A percentile compares a stretch with the other conserved stretches of the same genome.
Conservation (phyloP, 2,797 vertebrate genomes). For the Serranus cabrilla region DNA sequence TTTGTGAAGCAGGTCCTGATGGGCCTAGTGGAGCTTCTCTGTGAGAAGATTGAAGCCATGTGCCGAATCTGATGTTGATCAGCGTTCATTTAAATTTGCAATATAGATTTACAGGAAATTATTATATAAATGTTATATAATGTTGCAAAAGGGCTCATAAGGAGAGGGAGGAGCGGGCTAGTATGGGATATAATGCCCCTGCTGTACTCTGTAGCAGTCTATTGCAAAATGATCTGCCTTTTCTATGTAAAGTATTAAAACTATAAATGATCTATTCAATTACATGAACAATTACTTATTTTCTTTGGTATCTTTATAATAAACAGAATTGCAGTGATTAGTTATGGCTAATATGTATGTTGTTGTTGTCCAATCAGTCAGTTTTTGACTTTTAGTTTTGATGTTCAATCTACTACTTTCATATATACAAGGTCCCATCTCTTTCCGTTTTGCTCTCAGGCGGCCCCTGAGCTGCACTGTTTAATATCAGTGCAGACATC, state of each 20-base stretch:
- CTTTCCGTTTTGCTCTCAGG: slow-evolving; percentile 2
- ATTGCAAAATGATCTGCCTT: too few species aligned
- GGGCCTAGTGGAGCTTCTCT: slow-evolving; percentile 27
- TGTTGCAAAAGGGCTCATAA: not conserved
- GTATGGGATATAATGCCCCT: not conserved
- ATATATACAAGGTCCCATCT: not conserved
- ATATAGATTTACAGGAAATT: slow-evolving; percentile 11
- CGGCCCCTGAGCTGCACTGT: slow-evolving; percentile 1
- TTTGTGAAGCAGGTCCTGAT: slow-evolving; percentile 16
- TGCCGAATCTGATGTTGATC: slow-evolving; percentile 18
- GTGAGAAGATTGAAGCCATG: slow-evolving; percentile 46
- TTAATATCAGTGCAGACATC: slow-evolving; percentile 38
- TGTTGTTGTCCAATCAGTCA: not conserved
- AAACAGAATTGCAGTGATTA: too few species aligned
- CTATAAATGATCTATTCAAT: too few species aligned
- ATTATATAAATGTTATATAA: too few species aligned
- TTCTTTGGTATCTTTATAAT: too few species aligned
- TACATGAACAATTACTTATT: too few species aligned
- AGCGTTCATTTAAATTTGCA: slow-evolving; percentile 2
- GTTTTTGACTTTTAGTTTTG: not conserved
- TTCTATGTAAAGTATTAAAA: too few species aligned
- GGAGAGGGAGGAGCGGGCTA: not conserved
- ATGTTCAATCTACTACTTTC: not conserved
- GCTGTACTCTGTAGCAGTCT: too few species aligned
- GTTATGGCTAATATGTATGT: too few species aligned